These are phyloP conservation scores for Microplitis deprimator DNA, from an alignment of 2,888 invertebrate species.

Conservation along the genomic window DNA sequence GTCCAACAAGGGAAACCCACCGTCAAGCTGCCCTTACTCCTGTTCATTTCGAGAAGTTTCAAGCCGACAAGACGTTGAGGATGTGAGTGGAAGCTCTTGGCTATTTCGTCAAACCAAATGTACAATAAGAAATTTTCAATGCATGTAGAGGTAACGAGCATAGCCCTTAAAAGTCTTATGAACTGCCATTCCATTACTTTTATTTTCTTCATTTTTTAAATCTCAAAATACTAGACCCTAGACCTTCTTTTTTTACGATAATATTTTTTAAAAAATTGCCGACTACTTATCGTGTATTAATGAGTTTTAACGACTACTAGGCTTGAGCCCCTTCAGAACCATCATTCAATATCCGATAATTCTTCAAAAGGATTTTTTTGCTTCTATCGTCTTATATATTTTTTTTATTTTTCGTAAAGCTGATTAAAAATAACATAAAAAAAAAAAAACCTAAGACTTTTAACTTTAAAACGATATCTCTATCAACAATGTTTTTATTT, in stretches of 20 bases:
- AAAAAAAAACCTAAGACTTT: not conserved
- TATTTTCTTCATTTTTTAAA: not conserved
- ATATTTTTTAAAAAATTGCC: not conserved
- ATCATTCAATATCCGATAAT: not conserved
- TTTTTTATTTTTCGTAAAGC: not conserved
- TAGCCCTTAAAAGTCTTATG: not conserved
- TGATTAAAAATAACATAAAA: not conserved
- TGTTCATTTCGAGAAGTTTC: slow-evolving; percentile 5
- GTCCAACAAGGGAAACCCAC: slow-evolving; percentile 2
- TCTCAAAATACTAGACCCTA: not conserved
- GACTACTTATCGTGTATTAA: not conserved
- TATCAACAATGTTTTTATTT: not conserved
- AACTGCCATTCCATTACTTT: not conserved
- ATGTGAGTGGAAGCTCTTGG: not conserved
- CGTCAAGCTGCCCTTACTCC: not conserved
- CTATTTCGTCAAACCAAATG: not conserved
- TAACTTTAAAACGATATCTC: not conserved
- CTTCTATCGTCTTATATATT: not conserved
- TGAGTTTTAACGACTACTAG: not conserved
- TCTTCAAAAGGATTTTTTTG: not conserved
- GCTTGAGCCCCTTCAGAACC: not conserved
- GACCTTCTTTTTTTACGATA: not conserved
- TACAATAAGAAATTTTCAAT: slow-evolving; percentile 46
- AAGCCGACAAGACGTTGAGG: slow-evolving; percentile 8
- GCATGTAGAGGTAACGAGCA: slow-evolving; percentile 49